Percentiles rank a stretch among this genome's conserved stretches.
These are phyloP conservation scores for Oeneis ivallda DNA, from an alignment of 2,888 invertebrate genomes.

Conservation along the genomic window DNA sequence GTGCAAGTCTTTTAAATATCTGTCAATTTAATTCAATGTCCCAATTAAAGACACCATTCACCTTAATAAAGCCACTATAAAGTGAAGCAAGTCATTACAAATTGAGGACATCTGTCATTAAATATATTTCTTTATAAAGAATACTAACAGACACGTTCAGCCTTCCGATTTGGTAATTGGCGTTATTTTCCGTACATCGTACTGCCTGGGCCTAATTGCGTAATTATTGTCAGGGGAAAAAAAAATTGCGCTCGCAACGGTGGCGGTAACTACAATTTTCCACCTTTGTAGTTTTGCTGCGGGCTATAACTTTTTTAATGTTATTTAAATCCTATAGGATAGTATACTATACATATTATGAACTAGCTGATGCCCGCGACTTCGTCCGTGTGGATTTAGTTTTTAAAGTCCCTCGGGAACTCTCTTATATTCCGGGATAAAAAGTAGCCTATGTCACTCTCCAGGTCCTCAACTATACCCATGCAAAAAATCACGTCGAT, in stretches of 20 bases:
- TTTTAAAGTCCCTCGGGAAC: too few relatives aligned
- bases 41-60: slow-evolving; percentile 26
- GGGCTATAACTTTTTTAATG: background rate
- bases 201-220: slow-evolving; percentile 46
- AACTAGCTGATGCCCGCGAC: too few relatives aligned
- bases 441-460: too few relatives aligned
- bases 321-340: slow-evolving; percentile 12
- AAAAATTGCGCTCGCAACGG: slow-evolving; percentile 23
- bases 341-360: too few relatives aligned
- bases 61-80: slow-evolving; percentile 30
- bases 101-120: slow-evolving; percentile 42
- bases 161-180: slow-evolving; percentile 45
- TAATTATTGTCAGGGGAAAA: slow-evolving; percentile 41
- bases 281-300: slow-evolving; percentile 16
- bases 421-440: too few relatives aligned
- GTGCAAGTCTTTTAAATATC: background rate
- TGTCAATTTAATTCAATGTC: slow-evolving; percentile 39
- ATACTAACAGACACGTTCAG: slow-evolving; percentile 36
- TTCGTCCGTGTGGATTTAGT: too few relatives aligned
- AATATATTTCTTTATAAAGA: slow-evolving; percentile 34
- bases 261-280: slow-evolving; percentile 25
- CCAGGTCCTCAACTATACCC: too few relatives aligned
- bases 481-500: too few relatives aligned
- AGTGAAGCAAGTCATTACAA: slow-evolving; percentile 25
- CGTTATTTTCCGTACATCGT: slow-evolving; percentile 47